Percentiles rank a stretch among this genome's conserved stretches.
These are phyloP conservation scores for Spodoptera litura DNA, from an alignment of 1,140 invertebrate genomes.

Conservation along the genomic window DNA sequence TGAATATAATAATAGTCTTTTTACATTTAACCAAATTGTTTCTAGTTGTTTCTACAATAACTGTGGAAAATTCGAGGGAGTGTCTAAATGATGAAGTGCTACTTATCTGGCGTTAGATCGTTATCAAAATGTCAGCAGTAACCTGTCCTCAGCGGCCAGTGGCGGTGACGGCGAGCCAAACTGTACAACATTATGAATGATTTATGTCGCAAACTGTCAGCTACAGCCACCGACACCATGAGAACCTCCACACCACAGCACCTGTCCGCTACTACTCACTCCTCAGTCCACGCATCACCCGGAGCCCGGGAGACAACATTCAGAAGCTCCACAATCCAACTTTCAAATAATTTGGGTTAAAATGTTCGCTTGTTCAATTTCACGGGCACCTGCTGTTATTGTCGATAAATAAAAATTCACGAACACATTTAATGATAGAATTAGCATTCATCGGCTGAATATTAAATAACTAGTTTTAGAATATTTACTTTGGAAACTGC, in stretches of 20 bases:
- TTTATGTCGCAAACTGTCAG: background rate
- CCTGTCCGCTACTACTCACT: background rate
- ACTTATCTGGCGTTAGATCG: background rate
- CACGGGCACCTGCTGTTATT: background rate
- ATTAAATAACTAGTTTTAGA: slow-evolving; percentile 8
- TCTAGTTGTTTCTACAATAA: too few relatives aligned
- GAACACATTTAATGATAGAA: background rate
- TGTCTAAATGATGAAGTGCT: background rate
- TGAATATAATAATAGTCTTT: too few relatives aligned
- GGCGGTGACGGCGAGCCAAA: background rate
- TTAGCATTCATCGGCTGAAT: slow-evolving; percentile 9
- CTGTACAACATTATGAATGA: background rate
- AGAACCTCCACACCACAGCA: background rate
- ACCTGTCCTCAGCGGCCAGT: background rate
- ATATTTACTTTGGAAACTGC: slow-evolving; percentile 17
- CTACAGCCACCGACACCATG: too few relatives aligned
- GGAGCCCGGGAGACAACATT: background rate
- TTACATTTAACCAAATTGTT: too few relatives aligned
- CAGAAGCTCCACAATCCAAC: background rate
- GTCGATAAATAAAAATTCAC: background rate
- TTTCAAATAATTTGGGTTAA: background rate
- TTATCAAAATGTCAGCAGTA: slow-evolving; percentile 3
- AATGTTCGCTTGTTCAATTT: background rate
- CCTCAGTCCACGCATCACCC: background rate
- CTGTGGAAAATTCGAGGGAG: background rate